phyloP scores from a whole-genome alignment of 2,888 invertebrate genomes.

The Campoletis raptor region DNA sequence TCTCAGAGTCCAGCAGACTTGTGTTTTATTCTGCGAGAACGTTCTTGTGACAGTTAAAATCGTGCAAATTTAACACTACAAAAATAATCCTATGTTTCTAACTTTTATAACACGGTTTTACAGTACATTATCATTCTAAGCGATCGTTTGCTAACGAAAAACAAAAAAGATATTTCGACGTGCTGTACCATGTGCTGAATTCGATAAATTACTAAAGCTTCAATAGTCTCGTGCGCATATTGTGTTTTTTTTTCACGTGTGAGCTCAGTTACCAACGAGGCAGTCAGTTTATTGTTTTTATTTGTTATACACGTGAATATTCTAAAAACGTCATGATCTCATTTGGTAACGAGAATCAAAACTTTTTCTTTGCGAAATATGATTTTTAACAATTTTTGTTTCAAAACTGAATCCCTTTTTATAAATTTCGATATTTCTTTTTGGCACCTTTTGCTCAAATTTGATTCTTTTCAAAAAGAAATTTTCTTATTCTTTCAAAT shows the following conservation, averaged over 20 bases:
- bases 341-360: not conserved
- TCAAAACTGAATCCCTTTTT: not conserved
- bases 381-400: slow-evolving; percentile 37
- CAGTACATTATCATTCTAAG: slow-evolving; percentile 58
- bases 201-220: slow-evolving; percentile 70
- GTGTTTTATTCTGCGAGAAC: not conserved
- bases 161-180: slow-evolving; percentile 40
- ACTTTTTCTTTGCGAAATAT: slow-evolving; percentile 5
- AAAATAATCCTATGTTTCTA: not conserved
- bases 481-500: not conserved
- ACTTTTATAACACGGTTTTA: slow-evolving; percentile 56
- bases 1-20: not conserved
- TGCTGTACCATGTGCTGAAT: slow-evolving; percentile 74
- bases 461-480: not conserved
- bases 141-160: slow-evolving; percentile 18
- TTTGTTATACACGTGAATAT: slow-evolving; percentile 42
- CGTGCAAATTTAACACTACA: not conserved
- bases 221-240: slow-evolving; percentile 54
- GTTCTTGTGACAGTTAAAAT: not conserved
- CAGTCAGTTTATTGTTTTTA: slow-evolving; percentile 14
- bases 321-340: slow-evolving; percentile 32
- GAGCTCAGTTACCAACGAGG: not conserved
- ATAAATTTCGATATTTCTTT: not conserved
- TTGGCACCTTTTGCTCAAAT: not conserved
- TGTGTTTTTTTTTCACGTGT: slow-evolving; percentile 56